A percentile compares a stretch with the other conserved stretches of the same genome.
Conservation (phyloP, 2,113 vertebrate genomes). For the Dolichotis patagonum region DNA sequence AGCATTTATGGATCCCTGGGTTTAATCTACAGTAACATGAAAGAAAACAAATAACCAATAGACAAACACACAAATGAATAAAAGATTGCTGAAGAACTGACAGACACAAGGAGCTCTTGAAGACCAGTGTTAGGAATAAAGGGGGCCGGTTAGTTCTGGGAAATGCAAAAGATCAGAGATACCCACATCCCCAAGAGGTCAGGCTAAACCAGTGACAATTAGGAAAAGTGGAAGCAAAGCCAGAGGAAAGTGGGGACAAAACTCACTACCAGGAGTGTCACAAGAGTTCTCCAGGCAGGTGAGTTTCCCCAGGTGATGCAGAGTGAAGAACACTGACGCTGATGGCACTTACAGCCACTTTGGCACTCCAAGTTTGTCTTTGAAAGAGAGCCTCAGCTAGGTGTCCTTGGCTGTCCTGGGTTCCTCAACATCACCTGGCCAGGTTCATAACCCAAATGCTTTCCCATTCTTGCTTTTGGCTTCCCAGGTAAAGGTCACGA, state of each 20-base stretch:
- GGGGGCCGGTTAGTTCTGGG: not conserved
- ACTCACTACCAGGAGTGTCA: not conserved
- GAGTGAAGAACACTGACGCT: no score
- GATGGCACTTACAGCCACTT: not conserved
- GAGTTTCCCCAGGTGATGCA: rapidly evolving
- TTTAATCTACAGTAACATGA: not conserved
- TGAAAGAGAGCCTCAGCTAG: rapidly evolving
- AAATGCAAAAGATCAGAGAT: not conserved
- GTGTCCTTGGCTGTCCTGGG: not conserved
- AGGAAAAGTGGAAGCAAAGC: not conserved
- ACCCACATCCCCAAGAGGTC: not conserved
- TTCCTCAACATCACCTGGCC: not conserved
- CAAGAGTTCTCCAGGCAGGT: not conserved
- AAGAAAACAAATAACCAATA: not conserved
- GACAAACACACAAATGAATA: not conserved
- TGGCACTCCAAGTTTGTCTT: not conserved
- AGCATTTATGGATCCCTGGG: not conserved
- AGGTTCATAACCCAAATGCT: not conserved
- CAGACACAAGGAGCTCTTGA: not conserved
- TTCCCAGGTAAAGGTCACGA: not conserved
- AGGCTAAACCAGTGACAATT: not conserved
- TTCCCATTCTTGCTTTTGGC: not conserved
- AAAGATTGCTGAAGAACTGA: not conserved
- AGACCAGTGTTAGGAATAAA: not conserved
- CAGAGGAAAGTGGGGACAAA: not conserved